Base-by-base conservation (phyloP, 2,888 invertebrate genomes). In the Pantelozetes paolii region DNA sequence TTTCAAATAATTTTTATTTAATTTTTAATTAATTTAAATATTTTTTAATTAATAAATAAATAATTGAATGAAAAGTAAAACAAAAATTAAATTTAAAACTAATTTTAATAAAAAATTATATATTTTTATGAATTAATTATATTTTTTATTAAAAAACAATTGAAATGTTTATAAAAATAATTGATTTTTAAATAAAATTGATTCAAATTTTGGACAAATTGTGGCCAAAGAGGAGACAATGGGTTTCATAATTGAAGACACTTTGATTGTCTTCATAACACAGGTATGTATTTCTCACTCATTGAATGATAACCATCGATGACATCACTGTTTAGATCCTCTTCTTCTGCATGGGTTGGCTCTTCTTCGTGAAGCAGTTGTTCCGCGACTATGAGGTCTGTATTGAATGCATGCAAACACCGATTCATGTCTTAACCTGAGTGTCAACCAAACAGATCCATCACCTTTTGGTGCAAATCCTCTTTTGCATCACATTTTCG, bases 321-420 rank as follows among this genome's bases (percentile, higher is more conserved):
- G 15, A 5, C 45, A 45, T 15, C 45, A 15, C 8, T 36, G 18
- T 6, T 48, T 84, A 97, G 95, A 86, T 90, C 72, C 83, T 94
- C 72, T 99, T 99, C 84, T 98, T 99, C 83, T 88, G 90, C 74
- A 94, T 95, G 76, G 98, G 98, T 75, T 97, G 97, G 94, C 88
- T 98, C 76, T 99, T 99, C 84, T 99, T 99, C 82, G 91, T 97
- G 80, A 97, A 95, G 82, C 92, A 95, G 83, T 85, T 99, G 64
- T 99, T 98, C 82, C 88, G 92, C 78, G 94, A 99, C 82, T 99
- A 99, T 85, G 98, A 99, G 85, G 84, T 84, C 77, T n/a, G 9
- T 13, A n/a, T 20, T 72, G 2, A 28, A 26, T 1, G 15, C n/a
- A 42, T 32, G 28, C n/a, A n/a, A n/a, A n/a, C n/a, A n/a, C 11